Evolutionary conservation across 2,888 invertebrate genomes (phyloP).

Genomic region (Elysia crispata): DNA sequence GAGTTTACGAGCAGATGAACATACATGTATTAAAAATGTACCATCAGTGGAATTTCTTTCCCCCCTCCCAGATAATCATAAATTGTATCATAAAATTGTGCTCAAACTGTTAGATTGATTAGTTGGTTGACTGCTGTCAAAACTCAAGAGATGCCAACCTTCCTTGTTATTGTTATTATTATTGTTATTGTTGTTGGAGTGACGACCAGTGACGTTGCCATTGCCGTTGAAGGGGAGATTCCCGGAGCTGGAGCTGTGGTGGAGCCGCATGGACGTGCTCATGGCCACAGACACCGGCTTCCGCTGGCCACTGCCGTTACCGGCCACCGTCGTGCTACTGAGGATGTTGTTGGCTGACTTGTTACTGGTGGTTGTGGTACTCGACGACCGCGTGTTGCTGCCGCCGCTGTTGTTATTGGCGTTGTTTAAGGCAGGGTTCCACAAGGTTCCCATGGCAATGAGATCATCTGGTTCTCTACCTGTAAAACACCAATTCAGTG

Average conservation of each 20-base stretch:
- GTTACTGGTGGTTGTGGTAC: constrained; percentile 21
- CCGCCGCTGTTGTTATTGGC: constrained; percentile 10
- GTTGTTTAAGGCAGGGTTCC: constrained; percentile 59
- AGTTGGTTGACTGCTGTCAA: too few species aligned
- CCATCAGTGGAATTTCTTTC: too few species aligned
- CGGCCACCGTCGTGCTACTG: background rate
- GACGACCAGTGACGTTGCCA: background rate
- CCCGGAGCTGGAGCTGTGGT: constrained; percentile 29
- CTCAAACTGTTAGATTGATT: too few species aligned
- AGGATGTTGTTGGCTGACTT: constrained; percentile 18
- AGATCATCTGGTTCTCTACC: constrained; percentile 68
- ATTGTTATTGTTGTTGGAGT: background rate
- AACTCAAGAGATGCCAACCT: constrained; percentile 23
- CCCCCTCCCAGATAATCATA: too few species aligned
- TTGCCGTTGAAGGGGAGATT: constrained; percentile 20
- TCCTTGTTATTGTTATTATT: constrained; percentile 43
- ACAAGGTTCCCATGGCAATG: constrained; percentile 71
- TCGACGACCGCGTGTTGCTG: background rate
- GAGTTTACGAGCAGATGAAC: too few species aligned
- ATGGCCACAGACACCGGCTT: constrained; percentile 1
- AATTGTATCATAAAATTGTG: too few species aligned
- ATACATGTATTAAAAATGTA: too few species aligned
- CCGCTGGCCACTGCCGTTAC: background rate
- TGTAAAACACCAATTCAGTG: too few species aligned
- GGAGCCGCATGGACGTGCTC: background rate